Base-by-base conservation (phyloP, 2,113 vertebrate species). In the Tetrao urogallus region DNA sequence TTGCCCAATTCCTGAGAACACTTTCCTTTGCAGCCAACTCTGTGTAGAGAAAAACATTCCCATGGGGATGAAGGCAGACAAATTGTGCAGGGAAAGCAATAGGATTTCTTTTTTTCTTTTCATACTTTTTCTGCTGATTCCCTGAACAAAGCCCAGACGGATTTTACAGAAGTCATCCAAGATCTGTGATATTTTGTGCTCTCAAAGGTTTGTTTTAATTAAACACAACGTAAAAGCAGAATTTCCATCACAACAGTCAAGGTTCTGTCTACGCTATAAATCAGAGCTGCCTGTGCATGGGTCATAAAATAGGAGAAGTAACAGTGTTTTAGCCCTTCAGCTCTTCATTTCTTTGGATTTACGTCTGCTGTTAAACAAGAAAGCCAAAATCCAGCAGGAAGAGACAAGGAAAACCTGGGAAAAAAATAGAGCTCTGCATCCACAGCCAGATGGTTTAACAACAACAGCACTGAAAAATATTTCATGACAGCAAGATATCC, bases 321-420 rank as follows among this genome's bases (percentile, higher is more conserved):
- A 77, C 2, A 75, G 52, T 10, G 3, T 5, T 81, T 92, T 40
- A 95, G 45, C 30, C 61, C 63, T 79, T 95, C 74, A 80, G 1
- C 6, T 93, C 83, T 92, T 94, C 11, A 69, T 92, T 95, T 92
- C 10, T 88, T 50, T 79, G 75, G 61, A 93, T 89, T 94, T 94
- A 82, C 10, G 1, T 70, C 72, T 94, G 7, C 30, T 78, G 54
- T 93, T 86, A 61, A 84, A 86, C 27, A 47, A 87, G 43, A 47
- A 73, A 89, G 52, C 15, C 45, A 80, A 89, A 94, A 88, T 8
- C 56, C 63, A 87, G n/a, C 13, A 85, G 45, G 40, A 57, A 50
- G 45, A 65, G 21, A 57, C 22, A 47, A 74, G 69, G 45, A 96
- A 91, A 94, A 90, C 20, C 75, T 47, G n/a, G 64, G 32, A 82